Base-by-base conservation (phyloP, 1,140 invertebrate species). In the Drosophila navojoa region DNA sequence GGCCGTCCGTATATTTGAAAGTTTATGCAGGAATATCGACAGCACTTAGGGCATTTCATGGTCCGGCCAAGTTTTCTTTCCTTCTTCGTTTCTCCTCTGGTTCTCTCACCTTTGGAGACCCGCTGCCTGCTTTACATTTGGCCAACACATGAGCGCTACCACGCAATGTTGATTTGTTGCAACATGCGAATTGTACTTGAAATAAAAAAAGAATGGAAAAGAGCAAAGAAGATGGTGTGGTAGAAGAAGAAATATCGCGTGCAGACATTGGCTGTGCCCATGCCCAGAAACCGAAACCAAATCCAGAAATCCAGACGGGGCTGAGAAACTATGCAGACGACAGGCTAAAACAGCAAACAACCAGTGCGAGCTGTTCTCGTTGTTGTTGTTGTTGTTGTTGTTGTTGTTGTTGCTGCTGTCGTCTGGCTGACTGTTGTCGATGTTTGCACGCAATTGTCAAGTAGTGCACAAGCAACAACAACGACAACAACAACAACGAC, bases 371-470 rank as follows among this genome's bases (percentile, higher is more conserved):
- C 25, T 10, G 45, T 25, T 49, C 16, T 49, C 19, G 15, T 44
- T 53, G 38, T 62, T 58, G 42, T 73, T 62, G 54, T 15, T 42
- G 60, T 54, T 15, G 19, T 29, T 52, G 55, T 58, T 50, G 54
- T 58, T 50, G n/a, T 70, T 40, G 40, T 52, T 32, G 32, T 9
- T 32, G 5, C 32, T 32, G 32, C 35, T 44, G 52, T 53, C 40
- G 49, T 53, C 50, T 25, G 55, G 54, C 54, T 32, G 35, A 50
- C 47, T 52, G 52, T 54, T 62, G 76, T 55, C 58, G 72, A 49
- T 79, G 63, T 72, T 86, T 86, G 81, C 81, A 85, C 81, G 82
- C 78, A 86, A 86, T 85, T 86, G 79, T 85, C 81, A 86, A 86
- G 81, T 87, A 78, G 64, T 81, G 71, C 71, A 81, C 61, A 68